Evolutionary conservation across 2,888 invertebrate genomes (phyloP).

Genomic region (Apodemia hepburni): DNA sequence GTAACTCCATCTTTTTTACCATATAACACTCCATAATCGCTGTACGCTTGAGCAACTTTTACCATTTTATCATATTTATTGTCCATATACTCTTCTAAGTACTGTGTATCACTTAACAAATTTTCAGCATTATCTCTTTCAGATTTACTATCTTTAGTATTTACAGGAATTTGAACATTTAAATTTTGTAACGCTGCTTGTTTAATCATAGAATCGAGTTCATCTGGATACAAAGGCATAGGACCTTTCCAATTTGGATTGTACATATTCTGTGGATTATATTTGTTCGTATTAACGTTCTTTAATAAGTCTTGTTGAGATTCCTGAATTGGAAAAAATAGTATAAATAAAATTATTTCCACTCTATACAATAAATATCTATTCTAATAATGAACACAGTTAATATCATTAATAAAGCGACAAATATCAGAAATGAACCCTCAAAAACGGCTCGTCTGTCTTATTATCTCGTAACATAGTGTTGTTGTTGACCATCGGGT

Average conservation of each 20-base stretch:
- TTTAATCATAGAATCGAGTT: conserved; percentile 49
- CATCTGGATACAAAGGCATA: conserved; percentile 57
- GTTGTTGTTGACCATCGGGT: no score
- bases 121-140: conserved; percentile 34
- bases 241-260: conserved; percentile 63
- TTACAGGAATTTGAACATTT: conserved; percentile 33
- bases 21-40: conserved; percentile 64
- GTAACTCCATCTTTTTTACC: conserved; percentile 42
- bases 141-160: conserved; percentile 30
- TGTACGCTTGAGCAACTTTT: conserved; percentile 63
- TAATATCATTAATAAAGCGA: no score
- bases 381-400: not conserved
- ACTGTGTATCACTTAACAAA: conserved; percentile 46
- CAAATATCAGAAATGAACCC: no score
- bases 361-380: not conserved
- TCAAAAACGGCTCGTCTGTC: no score
- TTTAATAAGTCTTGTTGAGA: not conserved
- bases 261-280: conserved; percentile 34
- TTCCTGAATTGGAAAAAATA: conserved; percentile 17
- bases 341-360: not conserved
- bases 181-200: conserved; percentile 39
- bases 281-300: conserved; percentile 17
- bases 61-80: conserved; percentile 47
- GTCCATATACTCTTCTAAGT: conserved; percentile 52
- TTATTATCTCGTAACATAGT: no score